Conservation (phyloP, 2,888 invertebrate genomes). For the Drosophila tripunctata region DNA sequence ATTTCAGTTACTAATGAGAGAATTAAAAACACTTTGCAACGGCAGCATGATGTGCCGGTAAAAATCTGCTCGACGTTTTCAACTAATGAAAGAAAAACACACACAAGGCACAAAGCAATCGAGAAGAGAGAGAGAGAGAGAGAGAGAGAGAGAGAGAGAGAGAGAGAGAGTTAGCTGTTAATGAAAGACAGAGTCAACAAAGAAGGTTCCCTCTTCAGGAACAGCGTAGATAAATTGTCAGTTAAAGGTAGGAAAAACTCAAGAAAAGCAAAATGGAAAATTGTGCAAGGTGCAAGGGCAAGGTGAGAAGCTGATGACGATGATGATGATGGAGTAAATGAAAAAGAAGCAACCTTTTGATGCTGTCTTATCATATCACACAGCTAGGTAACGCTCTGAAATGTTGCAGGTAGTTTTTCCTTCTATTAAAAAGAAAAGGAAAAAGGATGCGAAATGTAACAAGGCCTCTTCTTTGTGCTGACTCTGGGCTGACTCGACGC, state of each 20-base stretch:
- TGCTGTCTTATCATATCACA: conserved; percentile 10
- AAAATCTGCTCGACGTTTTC: conserved; percentile 35
- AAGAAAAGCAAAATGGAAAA: conserved; percentile 52
- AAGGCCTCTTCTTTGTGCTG: conserved; percentile 54
- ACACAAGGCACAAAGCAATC: conserved; percentile 28
- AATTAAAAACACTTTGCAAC: conserved; percentile 78
- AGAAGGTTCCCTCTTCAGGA: conserved; percentile 54
- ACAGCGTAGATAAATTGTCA: conserved; percentile 76
- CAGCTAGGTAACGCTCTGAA: background rate
- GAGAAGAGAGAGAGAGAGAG: conserved; percentile 4
- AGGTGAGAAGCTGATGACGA: conserved; percentile 43
- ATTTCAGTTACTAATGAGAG: conserved; percentile 79
- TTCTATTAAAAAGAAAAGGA: background rate
- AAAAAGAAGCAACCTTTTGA: conserved; percentile 16
- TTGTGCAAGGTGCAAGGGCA: conserved; percentile 70
- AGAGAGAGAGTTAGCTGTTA: conserved; percentile 45
- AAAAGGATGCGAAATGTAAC: conserved; percentile 62
- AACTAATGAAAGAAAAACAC: conserved; percentile 74
- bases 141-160: conserved; percentile 12
- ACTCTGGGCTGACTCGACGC: no score
- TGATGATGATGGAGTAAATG: background rate
- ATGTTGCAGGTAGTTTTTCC: conserved; percentile 9
- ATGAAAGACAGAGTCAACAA: conserved; percentile 61
- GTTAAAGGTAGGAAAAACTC: conserved; percentile 53
- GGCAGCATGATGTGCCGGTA: conserved; percentile 47